Conservation (phyloP, 2,888 invertebrate genomes). For the Catocala fraxini region DNA sequence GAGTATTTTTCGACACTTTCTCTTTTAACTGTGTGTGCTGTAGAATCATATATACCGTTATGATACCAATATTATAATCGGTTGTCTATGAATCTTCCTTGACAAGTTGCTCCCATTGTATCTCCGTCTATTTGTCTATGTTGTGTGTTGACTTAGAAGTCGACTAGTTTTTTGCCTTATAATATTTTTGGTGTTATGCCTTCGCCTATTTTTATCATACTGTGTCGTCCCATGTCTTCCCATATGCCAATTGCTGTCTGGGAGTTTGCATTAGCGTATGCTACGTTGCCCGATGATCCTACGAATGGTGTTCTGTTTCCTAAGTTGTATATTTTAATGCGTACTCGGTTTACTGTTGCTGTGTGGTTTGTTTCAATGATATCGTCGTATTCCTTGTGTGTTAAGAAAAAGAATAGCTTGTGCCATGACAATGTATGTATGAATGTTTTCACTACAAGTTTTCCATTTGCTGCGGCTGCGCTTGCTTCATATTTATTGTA, state of each 20-base stretch:
- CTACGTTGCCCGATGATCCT: constrained; percentile 29
- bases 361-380: constrained; percentile 20
- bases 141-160: too few species aligned
- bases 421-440: constrained; percentile 46
- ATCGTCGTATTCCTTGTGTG: constrained; percentile 41
- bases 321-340: constrained; percentile 36
- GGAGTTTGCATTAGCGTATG: constrained; percentile 45
- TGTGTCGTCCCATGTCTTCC: constrained; percentile 28
- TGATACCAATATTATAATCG: too few species aligned
- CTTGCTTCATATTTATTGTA: too few species aligned
- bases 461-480: constrained; percentile 1
- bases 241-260: constrained; percentile 45
- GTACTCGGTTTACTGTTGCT: constrained; percentile 13
- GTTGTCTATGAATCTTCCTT: too few species aligned
- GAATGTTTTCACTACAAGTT: constrained; percentile 23
- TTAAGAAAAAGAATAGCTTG: constrained; percentile 34
- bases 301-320: constrained; percentile 47
- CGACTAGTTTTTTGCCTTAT: neutral
- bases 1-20: neutral
- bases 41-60: too few species aligned
- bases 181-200: neutral
- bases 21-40: too few species aligned
- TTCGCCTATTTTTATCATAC: constrained; percentile 19
- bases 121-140: too few species aligned
- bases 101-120: too few species aligned